Evolutionary conservation across 2,888 invertebrate genomes (phyloP).

Genomic region (Drosophila rellima): DNA sequence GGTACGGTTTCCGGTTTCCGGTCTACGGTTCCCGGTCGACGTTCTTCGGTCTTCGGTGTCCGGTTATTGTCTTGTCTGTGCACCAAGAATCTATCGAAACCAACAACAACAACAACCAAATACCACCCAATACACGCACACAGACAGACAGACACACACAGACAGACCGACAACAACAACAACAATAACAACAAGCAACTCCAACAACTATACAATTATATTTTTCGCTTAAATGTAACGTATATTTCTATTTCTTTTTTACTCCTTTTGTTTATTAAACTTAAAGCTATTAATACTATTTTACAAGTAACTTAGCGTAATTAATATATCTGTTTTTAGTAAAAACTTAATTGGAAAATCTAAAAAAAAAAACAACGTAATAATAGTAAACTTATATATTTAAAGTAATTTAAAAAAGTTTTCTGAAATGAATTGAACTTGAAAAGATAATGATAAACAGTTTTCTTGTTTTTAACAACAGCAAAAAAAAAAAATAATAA

Average conservation of each 20-base stretch:
- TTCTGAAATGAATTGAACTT: conserved; percentile 61
- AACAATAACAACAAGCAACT: conserved; percentile 20
- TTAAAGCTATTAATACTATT: conserved; percentile 75
- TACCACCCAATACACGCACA: background rate
- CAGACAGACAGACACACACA: conserved; percentile 19
- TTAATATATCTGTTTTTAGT: conserved; percentile 78
- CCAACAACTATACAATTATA: conserved; percentile 34
- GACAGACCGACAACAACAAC: conserved; percentile 22
- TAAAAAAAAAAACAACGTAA: conserved; percentile 52
- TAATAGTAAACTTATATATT: conserved; percentile 38
- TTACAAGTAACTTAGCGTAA: conserved; percentile 79
- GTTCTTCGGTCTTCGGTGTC: conserved; percentile 13
- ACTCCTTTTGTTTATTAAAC: conserved; percentile 67
- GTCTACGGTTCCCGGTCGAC: conserved; percentile 8
- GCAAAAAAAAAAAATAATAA: conserved; percentile 24
- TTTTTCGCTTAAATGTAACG: conserved; percentile 71
- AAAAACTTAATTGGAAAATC: conserved; percentile 69
- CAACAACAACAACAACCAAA: conserved; percentile 12
- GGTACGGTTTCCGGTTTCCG: conserved; percentile 10
- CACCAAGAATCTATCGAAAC: conserved; percentile 19
- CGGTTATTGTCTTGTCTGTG: conserved; percentile 41
- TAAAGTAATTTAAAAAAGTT: conserved; percentile 73
- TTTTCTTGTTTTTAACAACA: conserved; percentile 81
- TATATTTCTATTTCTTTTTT: conserved; percentile 61
- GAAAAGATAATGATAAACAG: conserved; percentile 59